phyloP scores from a whole-genome alignment of 1,140 invertebrate species.

The Aphelinus atriplicis region DNA sequence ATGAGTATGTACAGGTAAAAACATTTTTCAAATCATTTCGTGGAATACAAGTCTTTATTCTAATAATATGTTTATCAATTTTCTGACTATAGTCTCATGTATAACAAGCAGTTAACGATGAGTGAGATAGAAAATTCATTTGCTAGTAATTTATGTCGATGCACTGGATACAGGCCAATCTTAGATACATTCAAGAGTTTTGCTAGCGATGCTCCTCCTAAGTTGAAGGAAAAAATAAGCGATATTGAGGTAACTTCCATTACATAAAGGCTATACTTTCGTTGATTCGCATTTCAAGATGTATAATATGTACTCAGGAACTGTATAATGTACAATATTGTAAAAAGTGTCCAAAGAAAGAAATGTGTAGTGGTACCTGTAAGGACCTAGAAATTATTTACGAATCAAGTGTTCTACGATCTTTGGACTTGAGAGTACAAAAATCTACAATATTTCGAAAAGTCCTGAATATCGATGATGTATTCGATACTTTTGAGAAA shows the following conservation, averaged over 20 bases:
- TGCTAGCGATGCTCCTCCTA: constrained; percentile 68
- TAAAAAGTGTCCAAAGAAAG: constrained; percentile 46
- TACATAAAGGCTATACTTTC: too few relatives aligned
- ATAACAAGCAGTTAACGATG: constrained; percentile 69
- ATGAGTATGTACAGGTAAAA: constrained; percentile 83
- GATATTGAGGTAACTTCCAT: constrained; percentile 70
- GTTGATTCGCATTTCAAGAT: constrained; percentile 12
- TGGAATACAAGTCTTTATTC: too few relatives aligned
- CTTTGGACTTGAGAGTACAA: neutral
- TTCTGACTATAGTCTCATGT: constrained; percentile 45
- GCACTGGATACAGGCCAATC: constrained; percentile 88
- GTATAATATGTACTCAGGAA: constrained; percentile 47
- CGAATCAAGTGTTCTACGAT: neutral
- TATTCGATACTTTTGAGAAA: constrained; percentile 70
- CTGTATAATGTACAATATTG: constrained; percentile 58
- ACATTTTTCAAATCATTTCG: too few relatives aligned
- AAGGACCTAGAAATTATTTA: constrained; percentile 7
- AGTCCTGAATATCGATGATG: constrained; percentile 64
- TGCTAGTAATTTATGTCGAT: constrained; percentile 86
- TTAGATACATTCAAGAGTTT: constrained; percentile 84
- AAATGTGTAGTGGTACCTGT: constrained; percentile 44
- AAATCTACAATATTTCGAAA: constrained; percentile 63
- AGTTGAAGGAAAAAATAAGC: constrained; percentile 63
- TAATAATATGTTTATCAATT: neutral
- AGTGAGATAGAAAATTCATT: constrained; percentile 79